phyloP scores from a whole-genome alignment of 2,888 invertebrate species.

The Camptogramma bilineatum region DNA sequence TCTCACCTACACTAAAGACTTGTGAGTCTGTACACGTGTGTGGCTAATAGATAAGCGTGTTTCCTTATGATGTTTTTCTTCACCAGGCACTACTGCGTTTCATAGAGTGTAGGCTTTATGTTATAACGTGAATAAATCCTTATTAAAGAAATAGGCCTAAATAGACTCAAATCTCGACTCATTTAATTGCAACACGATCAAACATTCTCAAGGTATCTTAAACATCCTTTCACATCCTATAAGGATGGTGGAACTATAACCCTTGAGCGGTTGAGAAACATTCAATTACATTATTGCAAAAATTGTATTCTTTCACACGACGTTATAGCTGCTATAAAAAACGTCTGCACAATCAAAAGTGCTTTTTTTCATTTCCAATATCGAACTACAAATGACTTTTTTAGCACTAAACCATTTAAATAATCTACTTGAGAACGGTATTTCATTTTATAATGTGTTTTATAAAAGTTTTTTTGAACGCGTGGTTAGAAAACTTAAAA shows the following conservation, averaged over 20 bases:
- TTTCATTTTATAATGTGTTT: not conserved
- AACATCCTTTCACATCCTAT: not conserved
- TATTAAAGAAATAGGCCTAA: not conserved
- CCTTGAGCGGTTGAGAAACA: conserved; percentile 4
- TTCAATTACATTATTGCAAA: conserved; percentile 3
- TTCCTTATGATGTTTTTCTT: no score
- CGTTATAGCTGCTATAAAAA: conserved; percentile 4
- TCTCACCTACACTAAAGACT: no score
- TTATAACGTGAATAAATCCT: not conserved
- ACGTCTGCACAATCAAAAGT: conserved; percentile 4
- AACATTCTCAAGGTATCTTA: not conserved
- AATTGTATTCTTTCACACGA: conserved; percentile 15
- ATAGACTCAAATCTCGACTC: not conserved
- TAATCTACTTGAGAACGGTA: not conserved
- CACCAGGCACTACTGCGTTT: no score
- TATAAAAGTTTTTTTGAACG: not conserved
- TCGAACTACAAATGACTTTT: conserved; percentile 13
- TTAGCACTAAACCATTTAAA: conserved; percentile 13
- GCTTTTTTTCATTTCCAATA: conserved; percentile 8
- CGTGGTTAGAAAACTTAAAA: not conserved
- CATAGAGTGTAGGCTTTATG: no score
- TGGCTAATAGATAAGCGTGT: no score
- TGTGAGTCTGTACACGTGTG: no score
- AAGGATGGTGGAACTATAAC: not conserved
- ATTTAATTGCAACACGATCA: not conserved